Evolutionary conservation across 2,888 invertebrate species (phyloP).

Genomic region (Eilema griseolum): DNA sequence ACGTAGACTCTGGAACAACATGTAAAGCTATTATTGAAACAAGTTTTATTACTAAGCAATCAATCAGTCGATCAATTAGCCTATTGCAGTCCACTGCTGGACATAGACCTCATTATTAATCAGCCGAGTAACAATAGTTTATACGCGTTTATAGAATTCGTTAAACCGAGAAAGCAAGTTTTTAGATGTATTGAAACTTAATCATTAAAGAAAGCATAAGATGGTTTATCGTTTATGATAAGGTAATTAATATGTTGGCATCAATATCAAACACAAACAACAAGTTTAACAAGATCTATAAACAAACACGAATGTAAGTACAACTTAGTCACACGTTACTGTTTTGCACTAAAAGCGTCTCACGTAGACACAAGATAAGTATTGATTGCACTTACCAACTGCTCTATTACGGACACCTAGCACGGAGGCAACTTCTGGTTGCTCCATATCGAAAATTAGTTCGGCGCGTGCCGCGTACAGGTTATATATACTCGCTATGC

Average conservation of each 20-base stretch:
- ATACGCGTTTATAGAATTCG: neutral
- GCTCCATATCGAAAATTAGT: slow-evolving; percentile 90
- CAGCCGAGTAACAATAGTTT: neutral
- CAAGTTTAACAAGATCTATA: neutral
- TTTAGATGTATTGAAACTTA: neutral
- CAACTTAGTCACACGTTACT: slow-evolving; percentile 7
- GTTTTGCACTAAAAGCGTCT: slow-evolving; percentile 31
- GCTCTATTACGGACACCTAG: slow-evolving; percentile 90
- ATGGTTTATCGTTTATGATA: no score
- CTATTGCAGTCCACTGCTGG: no score
- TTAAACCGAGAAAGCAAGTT: neutral
- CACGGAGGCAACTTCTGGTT: slow-evolving; percentile 91
- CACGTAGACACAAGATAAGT: slow-evolving; percentile 42
- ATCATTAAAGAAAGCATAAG: neutral
- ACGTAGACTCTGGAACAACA: slow-evolving; percentile 74
- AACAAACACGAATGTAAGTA: neutral
- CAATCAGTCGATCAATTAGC: no score
- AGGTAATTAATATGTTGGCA: no score
- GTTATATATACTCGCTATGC: slow-evolving; percentile 90
- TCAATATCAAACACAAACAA: neutral
- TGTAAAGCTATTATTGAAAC: slow-evolving; percentile 21
- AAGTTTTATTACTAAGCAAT: slow-evolving; percentile 8
- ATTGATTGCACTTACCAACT: slow-evolving; percentile 77
- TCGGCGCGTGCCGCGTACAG: slow-evolving; percentile 89
- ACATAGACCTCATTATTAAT: no score